Conservation (phyloP, 2,113 vertebrate species). For the Ophthalmolycus amberensis region DNA sequence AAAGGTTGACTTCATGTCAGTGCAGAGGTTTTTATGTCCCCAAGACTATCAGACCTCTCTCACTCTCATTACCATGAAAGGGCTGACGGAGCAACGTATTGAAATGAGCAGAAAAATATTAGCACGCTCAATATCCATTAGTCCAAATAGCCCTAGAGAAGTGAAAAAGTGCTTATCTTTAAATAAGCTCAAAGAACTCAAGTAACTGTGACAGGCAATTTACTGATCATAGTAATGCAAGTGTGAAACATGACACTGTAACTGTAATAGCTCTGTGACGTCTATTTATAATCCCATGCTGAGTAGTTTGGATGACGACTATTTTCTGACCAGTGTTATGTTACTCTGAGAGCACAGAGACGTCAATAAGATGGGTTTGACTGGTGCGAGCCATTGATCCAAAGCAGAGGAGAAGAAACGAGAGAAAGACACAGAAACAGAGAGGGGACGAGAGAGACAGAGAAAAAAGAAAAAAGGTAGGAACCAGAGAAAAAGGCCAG, state of each 20-base stretch:
- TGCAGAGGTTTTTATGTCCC: slow-evolving; percentile 14
- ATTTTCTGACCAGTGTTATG: slow-evolving; percentile 65
- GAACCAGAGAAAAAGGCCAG: not conserved
- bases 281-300: slow-evolving; percentile 57
- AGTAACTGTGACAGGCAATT: slow-evolving; percentile 71
- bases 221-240: slow-evolving; percentile 59
- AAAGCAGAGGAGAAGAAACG: slow-evolving; percentile 47
- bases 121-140: slow-evolving; percentile 53
- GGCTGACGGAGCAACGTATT: slow-evolving; percentile 41
- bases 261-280: slow-evolving; percentile 51
- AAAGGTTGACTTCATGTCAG: not conserved
- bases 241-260: slow-evolving; percentile 67
- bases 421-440: slow-evolving; percentile 42
- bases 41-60: not conserved
- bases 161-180: slow-evolving; percentile 61
- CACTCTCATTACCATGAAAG: slow-evolving; percentile 31
- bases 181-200: slow-evolving; percentile 64
- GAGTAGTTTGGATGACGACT: slow-evolving; percentile 36
- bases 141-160: slow-evolving; percentile 50
- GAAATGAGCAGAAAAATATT: slow-evolving; percentile 53
- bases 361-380: slow-evolving; percentile 65
- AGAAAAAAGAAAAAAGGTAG: not conserved
- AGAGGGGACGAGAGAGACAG: not conserved
- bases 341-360: slow-evolving; percentile 58
- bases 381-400: slow-evolving; percentile 63